These are phyloP conservation scores for Xiphorhynchus elegans DNA, from an alignment of 2,113 vertebrate species.

Conservation along the genomic window DNA sequence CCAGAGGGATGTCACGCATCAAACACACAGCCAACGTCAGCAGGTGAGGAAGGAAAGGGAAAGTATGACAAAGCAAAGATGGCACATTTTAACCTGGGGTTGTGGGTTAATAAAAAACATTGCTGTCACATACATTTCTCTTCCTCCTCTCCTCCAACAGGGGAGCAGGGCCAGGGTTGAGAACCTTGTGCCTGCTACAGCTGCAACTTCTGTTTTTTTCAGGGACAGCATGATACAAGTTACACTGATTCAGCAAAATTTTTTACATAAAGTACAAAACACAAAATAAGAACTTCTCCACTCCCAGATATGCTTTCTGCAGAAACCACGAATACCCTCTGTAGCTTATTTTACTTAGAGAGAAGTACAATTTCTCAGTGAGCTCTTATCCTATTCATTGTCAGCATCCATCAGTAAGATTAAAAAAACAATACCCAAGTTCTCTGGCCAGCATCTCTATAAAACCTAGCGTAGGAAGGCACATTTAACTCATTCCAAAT, in stretches of 20 bases:
- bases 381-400: neutral
- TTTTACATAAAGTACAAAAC: neutral
- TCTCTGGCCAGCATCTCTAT: neutral
- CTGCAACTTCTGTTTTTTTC: neutral
- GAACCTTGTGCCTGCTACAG: rapidly evolving
- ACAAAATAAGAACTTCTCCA: neutral
- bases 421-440: neutral
- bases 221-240: neutral
- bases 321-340: neutral
- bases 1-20: rapidly evolving
- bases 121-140: neutral
- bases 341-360: neutral
- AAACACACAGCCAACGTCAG: neutral
- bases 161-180: neutral
- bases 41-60: neutral
- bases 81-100: neutral
- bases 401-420: neutral
- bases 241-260: neutral
- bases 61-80: neutral
- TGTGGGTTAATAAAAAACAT: neutral
- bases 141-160: neutral
- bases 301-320: neutral
- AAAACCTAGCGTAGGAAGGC: neutral
- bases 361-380: neutral
- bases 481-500: neutral